A percentile compares a stretch with the other conserved stretches of the same genome.
Evolutionary conservation across 1,140 invertebrate genomes (phyloP).

Genomic region (Drosophila parvula): DNA sequence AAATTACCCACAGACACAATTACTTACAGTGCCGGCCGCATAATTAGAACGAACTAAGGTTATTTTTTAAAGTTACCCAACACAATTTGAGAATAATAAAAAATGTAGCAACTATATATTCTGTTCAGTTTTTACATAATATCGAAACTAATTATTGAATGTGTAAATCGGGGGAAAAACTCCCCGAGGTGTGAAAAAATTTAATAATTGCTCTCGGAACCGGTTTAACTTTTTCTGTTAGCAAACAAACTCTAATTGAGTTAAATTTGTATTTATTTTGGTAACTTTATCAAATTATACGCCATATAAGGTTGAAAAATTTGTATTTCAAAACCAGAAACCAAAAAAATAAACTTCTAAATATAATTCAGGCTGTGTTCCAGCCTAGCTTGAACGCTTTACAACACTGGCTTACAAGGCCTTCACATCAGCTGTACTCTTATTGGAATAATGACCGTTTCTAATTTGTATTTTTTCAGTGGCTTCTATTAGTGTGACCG

Average conservation of each 20-base stretch:
- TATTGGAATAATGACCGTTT: background rate
- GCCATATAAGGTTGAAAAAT: background rate
- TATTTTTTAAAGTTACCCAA: background rate
- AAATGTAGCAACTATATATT: background rate
- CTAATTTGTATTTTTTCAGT: background rate
- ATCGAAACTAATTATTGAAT: background rate
- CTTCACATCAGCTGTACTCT: background rate
- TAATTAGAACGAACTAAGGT: background rate
- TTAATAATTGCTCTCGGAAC: background rate
- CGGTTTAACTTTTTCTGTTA: background rate
- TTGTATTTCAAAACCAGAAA: background rate
- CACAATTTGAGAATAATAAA: background rate
- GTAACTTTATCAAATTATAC: background rate
- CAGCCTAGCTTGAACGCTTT: background rate
- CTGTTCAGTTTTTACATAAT: background rate
- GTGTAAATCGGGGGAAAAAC: background rate
- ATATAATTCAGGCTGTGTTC: no score
- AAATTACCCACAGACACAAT: conserved; percentile 37
- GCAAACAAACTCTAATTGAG: conserved; percentile 4
- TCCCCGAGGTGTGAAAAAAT: conserved; percentile 1
- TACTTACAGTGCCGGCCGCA: conserved; percentile 11
- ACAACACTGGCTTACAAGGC: background rate
- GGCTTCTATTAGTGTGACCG: background rate
- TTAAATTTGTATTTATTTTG: conserved; percentile 2
- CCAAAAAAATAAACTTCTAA: no score